Evolutionary conservation across 2,113 vertebrate species (phyloP).

Genomic region (Alligator sinensis): DNA sequence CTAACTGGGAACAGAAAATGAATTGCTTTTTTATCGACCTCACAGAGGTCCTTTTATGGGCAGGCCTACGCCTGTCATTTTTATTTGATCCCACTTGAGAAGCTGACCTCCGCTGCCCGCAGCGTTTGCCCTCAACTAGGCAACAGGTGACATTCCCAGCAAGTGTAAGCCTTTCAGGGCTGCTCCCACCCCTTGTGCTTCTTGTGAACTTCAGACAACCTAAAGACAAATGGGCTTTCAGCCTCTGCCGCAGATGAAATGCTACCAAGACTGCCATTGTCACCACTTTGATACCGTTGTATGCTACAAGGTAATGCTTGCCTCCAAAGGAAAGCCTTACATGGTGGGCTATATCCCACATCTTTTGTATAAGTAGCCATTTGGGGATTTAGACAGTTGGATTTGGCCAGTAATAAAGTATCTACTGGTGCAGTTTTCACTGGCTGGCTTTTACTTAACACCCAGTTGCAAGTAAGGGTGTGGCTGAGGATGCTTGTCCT

Average conservation of each 20-base stretch:
- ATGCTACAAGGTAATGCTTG: background rate
- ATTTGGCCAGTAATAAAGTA: rapidly evolving
- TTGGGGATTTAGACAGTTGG: background rate
- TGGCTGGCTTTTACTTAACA: rapidly evolving
- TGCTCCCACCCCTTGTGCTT: slow-evolving; percentile 25
- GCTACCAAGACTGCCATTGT: background rate
- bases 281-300: background rate
- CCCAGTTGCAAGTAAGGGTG: background rate
- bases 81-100: slow-evolving; percentile 71
- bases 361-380: background rate
- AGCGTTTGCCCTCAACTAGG: slow-evolving; percentile 48
- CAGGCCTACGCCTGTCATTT: slow-evolving; percentile 72
- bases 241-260: background rate
- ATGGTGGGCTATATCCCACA: background rate
- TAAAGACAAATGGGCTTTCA: slow-evolving; percentile 59
- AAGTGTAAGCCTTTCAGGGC: slow-evolving; percentile 52
- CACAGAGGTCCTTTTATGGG: slow-evolving; percentile 85
- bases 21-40: slow-evolving; percentile 74
- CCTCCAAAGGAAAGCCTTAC: background rate
- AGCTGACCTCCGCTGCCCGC: slow-evolving; percentile 68
- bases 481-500: background rate
- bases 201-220: background rate
- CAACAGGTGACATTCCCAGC: slow-evolving; percentile 80
- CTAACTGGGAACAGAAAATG: slow-evolving; percentile 71
- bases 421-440: background rate